These are phyloP conservation scores for Sesia apiformis DNA, from an alignment of 2,888 invertebrate species.

Conservation along the genomic window DNA sequence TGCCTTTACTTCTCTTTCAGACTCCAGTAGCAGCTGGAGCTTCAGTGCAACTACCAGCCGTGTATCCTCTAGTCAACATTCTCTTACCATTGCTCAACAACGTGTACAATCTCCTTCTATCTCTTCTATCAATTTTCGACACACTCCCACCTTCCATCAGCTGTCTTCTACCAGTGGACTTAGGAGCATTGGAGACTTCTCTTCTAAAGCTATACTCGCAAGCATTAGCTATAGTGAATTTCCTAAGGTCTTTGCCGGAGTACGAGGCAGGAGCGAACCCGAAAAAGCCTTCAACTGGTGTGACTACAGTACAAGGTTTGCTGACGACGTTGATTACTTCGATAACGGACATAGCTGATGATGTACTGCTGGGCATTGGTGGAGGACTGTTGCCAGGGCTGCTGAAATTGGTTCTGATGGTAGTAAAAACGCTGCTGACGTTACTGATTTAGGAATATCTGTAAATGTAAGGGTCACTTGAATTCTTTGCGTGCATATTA, in stretches of 20 bases:
- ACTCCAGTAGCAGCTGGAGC: slow-evolving; percentile 38
- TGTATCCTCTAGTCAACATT: slow-evolving; percentile 61
- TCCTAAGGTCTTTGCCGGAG: slow-evolving; percentile 47
- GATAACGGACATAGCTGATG: slow-evolving; percentile 48
- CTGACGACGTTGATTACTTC: slow-evolving; percentile 36
- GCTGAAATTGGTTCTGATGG: slow-evolving; percentile 46
- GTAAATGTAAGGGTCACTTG: too few relatives aligned
- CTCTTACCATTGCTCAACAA: slow-evolving; percentile 59
- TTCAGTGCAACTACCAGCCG: slow-evolving; percentile 54
- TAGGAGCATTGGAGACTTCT: slow-evolving; percentile 57
- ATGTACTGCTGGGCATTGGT: slow-evolving; percentile 44
- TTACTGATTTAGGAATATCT: slow-evolving; percentile 26
- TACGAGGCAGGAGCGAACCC: slow-evolving; percentile 58
- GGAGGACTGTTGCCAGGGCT: slow-evolving; percentile 54
- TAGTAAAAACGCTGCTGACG: slow-evolving; percentile 40
- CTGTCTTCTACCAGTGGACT: slow-evolving; percentile 54
- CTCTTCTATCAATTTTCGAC: slow-evolving; percentile 61
- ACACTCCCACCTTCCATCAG: slow-evolving; percentile 55
- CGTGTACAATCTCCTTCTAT: slow-evolving; percentile 61
- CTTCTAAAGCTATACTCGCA: slow-evolving; percentile 58
- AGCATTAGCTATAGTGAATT: slow-evolving; percentile 60
- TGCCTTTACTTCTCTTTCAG: slow-evolving; percentile 22
- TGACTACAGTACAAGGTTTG: slow-evolving; percentile 42
- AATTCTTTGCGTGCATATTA: too few relatives aligned
- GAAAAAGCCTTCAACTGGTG: slow-evolving; percentile 31